These are phyloP conservation scores for Silurus glanis DNA, from an alignment of 2,113 vertebrate species.

Conservation along the genomic window DNA sequence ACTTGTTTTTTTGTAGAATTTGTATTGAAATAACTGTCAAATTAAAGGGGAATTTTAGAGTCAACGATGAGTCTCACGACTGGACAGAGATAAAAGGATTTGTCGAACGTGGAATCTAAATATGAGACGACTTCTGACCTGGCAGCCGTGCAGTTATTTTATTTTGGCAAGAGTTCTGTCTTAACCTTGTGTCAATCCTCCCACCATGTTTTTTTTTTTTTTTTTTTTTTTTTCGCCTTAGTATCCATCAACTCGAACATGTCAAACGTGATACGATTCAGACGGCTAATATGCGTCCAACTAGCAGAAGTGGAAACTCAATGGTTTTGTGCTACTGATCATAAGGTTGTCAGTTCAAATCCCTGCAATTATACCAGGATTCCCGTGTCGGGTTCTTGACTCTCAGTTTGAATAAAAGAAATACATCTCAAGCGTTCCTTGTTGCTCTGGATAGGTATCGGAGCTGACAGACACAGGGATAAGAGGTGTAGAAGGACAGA, in stretches of 20 bases:
- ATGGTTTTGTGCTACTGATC: neutral
- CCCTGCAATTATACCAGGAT: too few relatives aligned
- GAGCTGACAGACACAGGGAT: neutral
- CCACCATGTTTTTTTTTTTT: slow-evolving; percentile 24
- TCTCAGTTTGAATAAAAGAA: too few relatives aligned
- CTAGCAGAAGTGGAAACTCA: neutral
- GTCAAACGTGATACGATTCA: slow-evolving; percentile 16
- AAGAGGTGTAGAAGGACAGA: neutral
- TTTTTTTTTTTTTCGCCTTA: slow-evolving; percentile 5
- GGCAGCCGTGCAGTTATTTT: slow-evolving; percentile 32
- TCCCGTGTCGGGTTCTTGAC: too few relatives aligned
- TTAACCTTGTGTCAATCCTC: slow-evolving; percentile 31
- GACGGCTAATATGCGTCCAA: neutral
- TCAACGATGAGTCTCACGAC: neutral
- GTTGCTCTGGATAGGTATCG: neutral
- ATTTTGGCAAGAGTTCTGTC: slow-evolving; percentile 44
- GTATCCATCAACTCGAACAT: slow-evolving; percentile 28
- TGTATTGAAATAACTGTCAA: neutral
- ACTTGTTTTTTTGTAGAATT: neutral
- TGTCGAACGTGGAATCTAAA: neutral
- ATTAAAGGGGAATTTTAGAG: neutral
- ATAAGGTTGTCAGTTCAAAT: neutral
- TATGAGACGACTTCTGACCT: slow-evolving; percentile 3
- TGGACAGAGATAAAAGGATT: neutral
- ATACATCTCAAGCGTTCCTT: neutral